Percentiles rank a stretch among this genome's conserved stretches.
These are phyloP conservation scores for Porites australiensis DNA, from an alignment of 64 coral and sea anemone genomes.

Conservation along the genomic window DNA sequence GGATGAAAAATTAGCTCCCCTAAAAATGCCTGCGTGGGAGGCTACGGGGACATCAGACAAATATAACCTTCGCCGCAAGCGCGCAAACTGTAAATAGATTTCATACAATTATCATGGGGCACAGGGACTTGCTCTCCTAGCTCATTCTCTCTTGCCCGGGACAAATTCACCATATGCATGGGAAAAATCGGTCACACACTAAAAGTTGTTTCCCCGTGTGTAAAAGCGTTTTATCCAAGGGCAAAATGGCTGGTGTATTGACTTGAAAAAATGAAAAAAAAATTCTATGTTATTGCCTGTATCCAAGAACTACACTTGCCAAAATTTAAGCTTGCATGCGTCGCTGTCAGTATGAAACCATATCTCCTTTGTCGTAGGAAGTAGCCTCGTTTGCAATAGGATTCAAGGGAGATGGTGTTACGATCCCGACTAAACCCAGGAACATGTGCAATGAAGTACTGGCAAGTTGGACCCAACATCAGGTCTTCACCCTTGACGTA, in stretches of 20 bases:
- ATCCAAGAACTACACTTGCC: constrained; percentile 4
- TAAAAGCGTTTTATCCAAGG: too few relatives aligned
- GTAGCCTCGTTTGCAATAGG: constrained; percentile 68
- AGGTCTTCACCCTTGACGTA: constrained; percentile 38
- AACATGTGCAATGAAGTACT: constrained; percentile 82
- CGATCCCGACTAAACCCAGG: constrained; percentile 84
- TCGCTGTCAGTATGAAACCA: constrained; percentile 53
- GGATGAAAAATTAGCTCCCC: too few relatives aligned
- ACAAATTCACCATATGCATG: too few relatives aligned
- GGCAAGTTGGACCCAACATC: constrained; percentile 58
- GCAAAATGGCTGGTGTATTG: too few relatives aligned
- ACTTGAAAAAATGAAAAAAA: background rate
- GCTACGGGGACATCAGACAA: background rate
- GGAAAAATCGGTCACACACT: too few relatives aligned
- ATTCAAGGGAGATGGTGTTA: constrained; percentile 85
- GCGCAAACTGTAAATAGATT: background rate
- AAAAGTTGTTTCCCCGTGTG: too few relatives aligned
- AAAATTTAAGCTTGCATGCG: constrained; percentile 26
- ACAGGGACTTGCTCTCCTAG: background rate
- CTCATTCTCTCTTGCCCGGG: background rate
- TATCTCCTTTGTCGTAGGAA: constrained; percentile 86
- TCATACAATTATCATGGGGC: background rate
- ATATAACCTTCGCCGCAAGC: background rate
- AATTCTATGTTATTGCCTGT: too few relatives aligned
- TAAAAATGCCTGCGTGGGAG: background rate